Conservation (phyloP, 2,888 invertebrate genomes). For the Melanostoma mellinum region DNA sequence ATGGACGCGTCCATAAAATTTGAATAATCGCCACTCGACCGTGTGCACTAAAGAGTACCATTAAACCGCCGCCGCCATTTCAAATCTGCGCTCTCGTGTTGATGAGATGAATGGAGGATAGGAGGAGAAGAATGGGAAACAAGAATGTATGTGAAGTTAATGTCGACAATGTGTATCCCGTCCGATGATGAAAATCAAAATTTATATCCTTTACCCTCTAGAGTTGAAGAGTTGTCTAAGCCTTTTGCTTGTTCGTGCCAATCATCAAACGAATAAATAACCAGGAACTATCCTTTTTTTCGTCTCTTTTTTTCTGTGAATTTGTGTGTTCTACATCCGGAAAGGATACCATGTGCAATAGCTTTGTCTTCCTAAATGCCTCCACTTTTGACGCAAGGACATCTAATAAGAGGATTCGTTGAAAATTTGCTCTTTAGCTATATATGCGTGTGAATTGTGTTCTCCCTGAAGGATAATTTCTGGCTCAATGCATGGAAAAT, state of each 20-base stretch:
- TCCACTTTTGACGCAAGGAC: conserved; percentile 34
- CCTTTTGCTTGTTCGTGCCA: conserved; percentile 71
- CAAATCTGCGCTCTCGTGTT: conserved; percentile 7
- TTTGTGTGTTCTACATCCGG: conserved; percentile 40
- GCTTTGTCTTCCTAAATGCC: conserved; percentile 15
- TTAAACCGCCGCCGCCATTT: conserved; percentile 43
- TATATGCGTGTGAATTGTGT: conserved; percentile 25
- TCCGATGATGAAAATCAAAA: conserved; percentile 66
- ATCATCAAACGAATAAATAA: conserved; percentile 70
- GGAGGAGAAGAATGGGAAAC: conserved; percentile 9
- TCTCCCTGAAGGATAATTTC: conserved; percentile 59
- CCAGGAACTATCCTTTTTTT: conserved; percentile 66
- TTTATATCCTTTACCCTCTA: conserved; percentile 37
- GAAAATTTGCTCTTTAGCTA: conserved; percentile 33
- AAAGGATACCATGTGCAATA: conserved; percentile 55
- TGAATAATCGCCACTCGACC: conserved; percentile 73
- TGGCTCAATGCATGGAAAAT: conserved; percentile 58
- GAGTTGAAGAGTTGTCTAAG: conserved; percentile 50
- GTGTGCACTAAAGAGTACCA: conserved; percentile 63
- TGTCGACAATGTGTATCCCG: conserved; percentile 60
- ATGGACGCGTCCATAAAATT: conserved; percentile 73
- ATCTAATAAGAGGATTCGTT: conserved; percentile 50
- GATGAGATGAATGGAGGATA: neutral
- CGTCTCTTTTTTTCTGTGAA: conserved; percentile 8
- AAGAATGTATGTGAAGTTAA: conserved; percentile 51